These are phyloP conservation scores for Leucophenga varia DNA, from an alignment of 1,140 invertebrate genomes.

Conservation along the genomic window DNA sequence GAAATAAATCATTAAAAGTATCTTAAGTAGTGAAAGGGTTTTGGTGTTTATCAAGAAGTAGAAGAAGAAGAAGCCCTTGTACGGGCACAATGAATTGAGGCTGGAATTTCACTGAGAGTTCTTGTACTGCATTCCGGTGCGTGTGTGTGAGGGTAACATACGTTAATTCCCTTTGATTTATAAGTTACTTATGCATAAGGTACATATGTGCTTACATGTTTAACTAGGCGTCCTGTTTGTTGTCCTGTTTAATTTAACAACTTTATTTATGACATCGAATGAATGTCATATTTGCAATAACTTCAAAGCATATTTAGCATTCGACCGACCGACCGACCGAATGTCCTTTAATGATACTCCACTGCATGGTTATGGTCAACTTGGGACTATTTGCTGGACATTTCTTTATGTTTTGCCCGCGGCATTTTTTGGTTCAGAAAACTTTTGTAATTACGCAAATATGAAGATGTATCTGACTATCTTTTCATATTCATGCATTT, in stretches of 20 bases:
- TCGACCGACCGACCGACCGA: no score
- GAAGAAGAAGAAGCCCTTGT: neutral
- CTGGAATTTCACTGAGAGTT: conserved; percentile 15
- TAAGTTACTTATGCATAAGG: no score
- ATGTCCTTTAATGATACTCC: conserved; percentile 26
- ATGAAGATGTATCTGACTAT: no score
- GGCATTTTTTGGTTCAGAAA: conserved; percentile 25
- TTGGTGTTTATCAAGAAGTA: conserved; percentile 4
- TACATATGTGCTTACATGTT: no score
- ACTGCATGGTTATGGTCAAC: conserved; percentile 21
- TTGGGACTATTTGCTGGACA: no score
- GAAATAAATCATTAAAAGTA: conserved; percentile 55
- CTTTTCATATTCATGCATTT: no score
- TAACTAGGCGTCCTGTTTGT: conserved; percentile 41
- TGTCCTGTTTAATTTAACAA: conserved; percentile 45
- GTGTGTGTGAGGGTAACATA: neutral
- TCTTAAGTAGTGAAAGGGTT: conserved; percentile 25
- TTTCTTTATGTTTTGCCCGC: neutral
- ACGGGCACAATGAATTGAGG: conserved; percentile 30
- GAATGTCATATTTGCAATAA: no score
- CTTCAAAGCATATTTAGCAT: conserved; percentile 26
- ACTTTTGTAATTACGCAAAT: conserved; percentile 36
- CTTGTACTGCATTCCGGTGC: conserved; percentile 8
- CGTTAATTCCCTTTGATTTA: conserved; percentile 54
- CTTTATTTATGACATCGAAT: conserved; percentile 8